phyloP scores from a whole-genome alignment of 1,140 invertebrate species.

The Himalopsyche phryganea region DNA sequence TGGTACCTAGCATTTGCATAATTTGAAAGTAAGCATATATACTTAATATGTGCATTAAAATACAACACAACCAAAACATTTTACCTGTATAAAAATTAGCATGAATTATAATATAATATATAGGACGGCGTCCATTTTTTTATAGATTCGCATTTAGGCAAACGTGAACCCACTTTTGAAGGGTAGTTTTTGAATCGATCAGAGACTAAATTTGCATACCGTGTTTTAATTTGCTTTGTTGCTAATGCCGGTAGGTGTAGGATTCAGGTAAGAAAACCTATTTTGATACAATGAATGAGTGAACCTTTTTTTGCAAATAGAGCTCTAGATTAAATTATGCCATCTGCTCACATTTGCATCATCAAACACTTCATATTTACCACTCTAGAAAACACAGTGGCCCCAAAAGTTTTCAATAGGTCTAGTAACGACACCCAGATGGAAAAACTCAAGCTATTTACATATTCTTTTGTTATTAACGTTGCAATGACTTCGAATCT shows the following conservation, averaged over 20 bases:
- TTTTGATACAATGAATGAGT: constrained; percentile 26
- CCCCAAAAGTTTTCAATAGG: background rate
- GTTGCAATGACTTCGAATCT: too few species aligned
- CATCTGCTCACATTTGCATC: constrained; percentile 30
- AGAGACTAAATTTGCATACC: constrained; percentile 25
- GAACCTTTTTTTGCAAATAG: constrained; percentile 26
- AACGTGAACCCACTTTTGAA: background rate
- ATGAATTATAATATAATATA: too few species aligned
- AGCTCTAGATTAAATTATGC: constrained; percentile 26
- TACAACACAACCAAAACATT: too few species aligned
- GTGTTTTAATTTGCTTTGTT: constrained; percentile 18
- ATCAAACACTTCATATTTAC: constrained; percentile 3
- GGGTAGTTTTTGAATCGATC: background rate
- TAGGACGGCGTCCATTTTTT: too few species aligned
- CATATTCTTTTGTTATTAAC: too few species aligned
- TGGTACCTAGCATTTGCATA: too few species aligned
- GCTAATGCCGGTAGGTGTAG: constrained; percentile 2
- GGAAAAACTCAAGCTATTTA: too few species aligned
- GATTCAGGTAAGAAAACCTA: constrained; percentile 21
- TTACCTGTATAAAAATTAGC: too few species aligned
- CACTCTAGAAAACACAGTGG: background rate
- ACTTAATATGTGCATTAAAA: too few species aligned
- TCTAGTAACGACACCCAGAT: background rate
- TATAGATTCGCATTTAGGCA: too few species aligned
- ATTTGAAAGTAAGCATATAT: too few species aligned